Evolutionary conservation across 2,888 invertebrate species (phyloP), one percentile per base, ranked within the genome.

Genomic region (Brachyopa scutellaris): DNA sequence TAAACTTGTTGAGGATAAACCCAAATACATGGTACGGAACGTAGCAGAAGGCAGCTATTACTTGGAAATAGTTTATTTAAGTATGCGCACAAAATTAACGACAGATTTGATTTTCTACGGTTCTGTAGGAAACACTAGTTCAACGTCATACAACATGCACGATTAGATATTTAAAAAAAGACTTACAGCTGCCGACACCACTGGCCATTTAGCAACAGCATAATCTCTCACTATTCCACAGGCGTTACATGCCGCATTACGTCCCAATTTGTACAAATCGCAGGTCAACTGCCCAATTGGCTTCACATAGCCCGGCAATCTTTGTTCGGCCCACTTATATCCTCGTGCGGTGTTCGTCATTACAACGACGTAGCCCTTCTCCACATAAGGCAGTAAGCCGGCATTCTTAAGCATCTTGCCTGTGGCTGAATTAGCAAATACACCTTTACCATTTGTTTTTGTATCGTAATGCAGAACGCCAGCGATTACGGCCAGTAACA

Each of bases 361-460:
- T 0, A 93, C 91, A 79, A 92, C 92, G 86, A 93, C 92, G 92
- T 93, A 93, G 2, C 92, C 93, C 78, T 91, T 91, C 85, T 94
- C 93, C 59, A 93, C 93, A 85, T 94, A 93, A 57, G 93, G 93
- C 76, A 93, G 88, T 26, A 94, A 89, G 31, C 95, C 95, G 29
- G 93, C 92, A 85, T 94, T 93, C 85, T 93, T 93, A 85, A 95
- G 90, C 40, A 93, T 90, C 85, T 92, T 92, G 40, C 93, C 94
- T 4, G 94, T 93, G 85, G 92, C 91, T 42, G 95, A 95, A 85
- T 93, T 94, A 86, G 94, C 93, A 91, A 95, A 95, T 80, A 93
- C 91, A 49, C 94, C 94, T 69, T 94, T 93, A 70, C 93, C 93
- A 86, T 93, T 92, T 82, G 91, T 92, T 31, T 93, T 92, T 21